Percentiles rank a stretch among this genome's conserved stretches.
phyloP scores from a whole-genome alignment of 2,113 vertebrate genomes.

The Bambusicola thoracicus region DNA sequence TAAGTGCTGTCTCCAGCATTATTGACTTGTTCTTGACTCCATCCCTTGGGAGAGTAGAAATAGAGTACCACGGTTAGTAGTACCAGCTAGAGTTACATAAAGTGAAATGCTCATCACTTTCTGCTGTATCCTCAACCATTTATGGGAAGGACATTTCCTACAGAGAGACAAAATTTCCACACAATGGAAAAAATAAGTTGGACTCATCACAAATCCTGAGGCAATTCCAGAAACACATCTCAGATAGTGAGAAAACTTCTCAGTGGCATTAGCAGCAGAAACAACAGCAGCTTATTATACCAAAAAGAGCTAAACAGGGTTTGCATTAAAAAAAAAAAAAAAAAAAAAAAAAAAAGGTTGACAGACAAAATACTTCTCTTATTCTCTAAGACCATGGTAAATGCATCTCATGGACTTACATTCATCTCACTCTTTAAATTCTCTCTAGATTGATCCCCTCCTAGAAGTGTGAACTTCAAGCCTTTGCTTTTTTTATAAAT shows the following conservation, averaged over 20 bases:
- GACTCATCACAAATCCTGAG: background rate
- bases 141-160: rapidly evolving
- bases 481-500: background rate
- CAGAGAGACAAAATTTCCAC: background rate
- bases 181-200: background rate
- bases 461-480: background rate
- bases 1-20: background rate
- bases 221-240: background rate
- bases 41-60: background rate
- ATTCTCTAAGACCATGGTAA: background rate
- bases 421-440: background rate
- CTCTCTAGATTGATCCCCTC: background rate
- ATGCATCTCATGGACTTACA: background rate
- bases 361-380: background rate
- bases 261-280: background rate
- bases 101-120: background rate
- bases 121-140: background rate
- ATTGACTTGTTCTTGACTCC: background rate
- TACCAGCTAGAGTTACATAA: background rate
- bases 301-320: background rate
- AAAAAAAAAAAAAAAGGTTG: background rate
- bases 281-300: background rate
- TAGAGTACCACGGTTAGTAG: background rate
- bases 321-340: background rate
- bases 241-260: background rate